Evolutionary conservation across 2,888 invertebrate genomes (phyloP), one percentile per base, ranked within the genome.

Genomic region (Icerya purchasi): DNA sequence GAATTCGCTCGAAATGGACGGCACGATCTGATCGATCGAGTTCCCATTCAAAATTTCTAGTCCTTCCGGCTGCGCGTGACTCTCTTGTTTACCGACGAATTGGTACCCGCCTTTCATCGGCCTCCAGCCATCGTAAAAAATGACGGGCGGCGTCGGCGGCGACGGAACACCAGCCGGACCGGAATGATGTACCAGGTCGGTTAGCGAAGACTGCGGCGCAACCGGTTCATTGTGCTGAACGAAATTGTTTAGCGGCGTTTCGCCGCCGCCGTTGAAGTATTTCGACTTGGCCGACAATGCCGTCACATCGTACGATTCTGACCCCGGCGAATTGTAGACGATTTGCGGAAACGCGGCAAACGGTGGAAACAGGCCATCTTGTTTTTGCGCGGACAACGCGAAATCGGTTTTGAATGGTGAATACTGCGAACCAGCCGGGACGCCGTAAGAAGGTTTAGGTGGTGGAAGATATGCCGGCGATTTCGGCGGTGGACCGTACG

Each of bases 91-190:
- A 36, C 36, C 36, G 36, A 36, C 36, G 14, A 64, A 63, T 5
- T 64, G 61, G n/a, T n/a, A n/a, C n/a, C n/a, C n/a, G 21, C 65
- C 65, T 8, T 86, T 81, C 62, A 88, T 87, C 21, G 88, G 88
- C 68, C 82, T 84, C 88, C 88, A 88, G 23, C 88, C 88, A 65
- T 88, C 88, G 53, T 87, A 87, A 57, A 83, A 75, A 36, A 86
- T 79, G 68, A 81, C 78, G 3, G 84, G 80, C 3, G 83, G 83
- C 1, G 83, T 84, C 1, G 84, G 84, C 0, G 84, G 84, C 0
- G 83, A 83, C 51, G 82, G 81, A 1, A 79, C 78, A 23, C 83
- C 83, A 1, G 81, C 81, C 36, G 65, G 64, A 18, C 74, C 73
- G 36, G 36, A 36, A 36, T 36, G 8, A 5, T 14, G 36, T 36